Percentiles rank a stretch among this genome's conserved stretches.
Conservation (phyloP, 2,113 vertebrate species). For the Hyperoodon ampullatus region DNA sequence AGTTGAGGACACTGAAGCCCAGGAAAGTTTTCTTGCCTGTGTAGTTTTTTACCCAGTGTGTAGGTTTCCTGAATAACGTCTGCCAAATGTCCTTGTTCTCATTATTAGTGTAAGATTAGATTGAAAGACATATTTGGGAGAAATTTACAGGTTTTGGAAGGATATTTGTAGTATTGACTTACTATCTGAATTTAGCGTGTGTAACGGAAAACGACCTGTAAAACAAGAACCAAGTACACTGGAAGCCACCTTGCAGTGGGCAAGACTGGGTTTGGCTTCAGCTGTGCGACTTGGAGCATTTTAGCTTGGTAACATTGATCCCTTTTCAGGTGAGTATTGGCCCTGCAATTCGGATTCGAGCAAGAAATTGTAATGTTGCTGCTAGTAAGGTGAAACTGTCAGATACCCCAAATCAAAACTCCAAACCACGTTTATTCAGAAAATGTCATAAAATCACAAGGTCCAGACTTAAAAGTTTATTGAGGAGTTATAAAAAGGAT, state of each 20-base stretch:
- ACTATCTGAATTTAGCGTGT: slow-evolving; percentile 51
- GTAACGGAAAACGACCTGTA: slow-evolving; percentile 59
- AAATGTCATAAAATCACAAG: neutral
- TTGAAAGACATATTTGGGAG: neutral
- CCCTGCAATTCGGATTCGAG: neutral
- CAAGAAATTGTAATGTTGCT: neutral
- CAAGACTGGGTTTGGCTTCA: slow-evolving; percentile 70
- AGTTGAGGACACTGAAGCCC: neutral
- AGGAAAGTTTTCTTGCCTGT: neutral
- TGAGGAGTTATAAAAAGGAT: neutral
- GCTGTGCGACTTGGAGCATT: slow-evolving; percentile 64
- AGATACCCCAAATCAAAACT: neutral
- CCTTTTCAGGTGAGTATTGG: slow-evolving; percentile 69
- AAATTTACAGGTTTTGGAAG: slow-evolving; percentile 37
- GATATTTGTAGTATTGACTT: slow-evolving; percentile 52
- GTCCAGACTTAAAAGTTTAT: neutral
- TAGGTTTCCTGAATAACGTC: neutral
- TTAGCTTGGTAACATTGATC: slow-evolving; percentile 70
- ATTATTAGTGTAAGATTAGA: neutral
- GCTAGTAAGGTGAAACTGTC: neutral
- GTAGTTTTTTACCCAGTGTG: neutral
- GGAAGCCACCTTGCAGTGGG: slow-evolving; percentile 64
- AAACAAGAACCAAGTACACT: slow-evolving; percentile 57
- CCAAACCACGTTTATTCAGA: neutral
- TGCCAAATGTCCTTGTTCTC: neutral